A percentile compares a stretch with the other conserved stretches of the same genome.
These are phyloP conservation scores for Dipodomys ordii DNA, from an alignment of 2,113 vertebrate species.

Conservation along the genomic window DNA sequence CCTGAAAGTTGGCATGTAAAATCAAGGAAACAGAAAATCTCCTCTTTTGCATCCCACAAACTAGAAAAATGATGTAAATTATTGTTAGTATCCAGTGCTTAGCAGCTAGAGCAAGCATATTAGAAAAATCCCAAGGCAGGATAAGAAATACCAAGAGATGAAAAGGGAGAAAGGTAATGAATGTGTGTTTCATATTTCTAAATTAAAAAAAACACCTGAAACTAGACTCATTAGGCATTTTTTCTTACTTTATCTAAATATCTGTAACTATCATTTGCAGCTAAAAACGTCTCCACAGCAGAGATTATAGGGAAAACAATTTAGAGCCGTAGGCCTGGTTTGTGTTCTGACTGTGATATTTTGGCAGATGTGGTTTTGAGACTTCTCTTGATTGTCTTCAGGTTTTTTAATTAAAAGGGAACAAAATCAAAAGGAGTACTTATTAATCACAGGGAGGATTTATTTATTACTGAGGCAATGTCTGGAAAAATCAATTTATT, in stretches of 20 bases:
- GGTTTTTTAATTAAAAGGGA: slow-evolving; percentile 75
- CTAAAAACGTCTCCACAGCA: not conserved
- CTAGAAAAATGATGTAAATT: not conserved
- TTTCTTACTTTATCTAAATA: slow-evolving; percentile 20
- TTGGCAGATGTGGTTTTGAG: slow-evolving; percentile 33
- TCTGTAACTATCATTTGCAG: not conserved
- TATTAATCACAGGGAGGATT: slow-evolving; percentile 74
- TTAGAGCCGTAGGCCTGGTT: not conserved
- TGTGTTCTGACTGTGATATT: slow-evolving; percentile 7
- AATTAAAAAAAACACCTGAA: not conserved
- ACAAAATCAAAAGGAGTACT: slow-evolving; percentile 74
- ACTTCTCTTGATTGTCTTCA: slow-evolving; percentile 57
- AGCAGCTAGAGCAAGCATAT: not conserved
- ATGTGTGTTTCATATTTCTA: not conserved
- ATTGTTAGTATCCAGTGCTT: not conserved
- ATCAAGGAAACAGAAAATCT: not conserved
- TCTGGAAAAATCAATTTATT: slow-evolving; percentile 74
- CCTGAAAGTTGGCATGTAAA: not conserved
- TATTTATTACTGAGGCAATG: slow-evolving; percentile 67
- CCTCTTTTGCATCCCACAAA: not conserved
- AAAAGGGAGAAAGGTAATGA: not conserved
- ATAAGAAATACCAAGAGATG: no score
- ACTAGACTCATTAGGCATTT: not conserved
- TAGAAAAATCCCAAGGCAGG: not conserved
- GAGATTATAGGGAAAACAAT: not conserved